These are phyloP conservation scores for Sphaerodactylus townsendi DNA, from an alignment of 2,113 vertebrate species.

Conservation along the genomic window DNA sequence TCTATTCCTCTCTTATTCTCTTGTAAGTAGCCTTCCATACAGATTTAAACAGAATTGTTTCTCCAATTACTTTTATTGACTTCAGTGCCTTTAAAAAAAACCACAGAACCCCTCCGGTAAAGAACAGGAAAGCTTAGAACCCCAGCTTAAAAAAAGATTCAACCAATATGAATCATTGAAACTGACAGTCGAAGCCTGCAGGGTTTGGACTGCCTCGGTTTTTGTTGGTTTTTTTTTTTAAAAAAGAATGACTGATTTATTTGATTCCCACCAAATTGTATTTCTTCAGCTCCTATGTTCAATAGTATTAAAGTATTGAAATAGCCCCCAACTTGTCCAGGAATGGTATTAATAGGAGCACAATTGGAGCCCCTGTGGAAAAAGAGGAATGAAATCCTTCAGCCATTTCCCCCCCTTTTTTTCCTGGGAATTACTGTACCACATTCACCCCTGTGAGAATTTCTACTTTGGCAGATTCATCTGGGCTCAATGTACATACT, in stretches of 20 bases:
- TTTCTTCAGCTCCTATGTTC: background rate
- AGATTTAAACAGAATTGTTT: background rate
- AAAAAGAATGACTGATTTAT: background rate
- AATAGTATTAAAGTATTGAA: constrained; percentile 6
- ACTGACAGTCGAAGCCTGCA: background rate
- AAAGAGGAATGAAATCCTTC: background rate
- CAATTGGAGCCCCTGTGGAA: background rate
- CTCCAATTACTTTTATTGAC: background rate
- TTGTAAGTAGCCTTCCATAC: background rate
- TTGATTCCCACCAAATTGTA: background rate
- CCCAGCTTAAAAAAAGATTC: background rate
- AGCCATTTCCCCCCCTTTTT: background rate
- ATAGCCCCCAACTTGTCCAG: background rate
- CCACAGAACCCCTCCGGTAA: background rate
- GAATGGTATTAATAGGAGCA: background rate
- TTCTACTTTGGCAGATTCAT: background rate
- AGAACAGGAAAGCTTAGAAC: background rate
- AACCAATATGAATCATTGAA: background rate
- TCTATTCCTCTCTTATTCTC: background rate
- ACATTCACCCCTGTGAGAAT: background rate
- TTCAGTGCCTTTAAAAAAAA: background rate
- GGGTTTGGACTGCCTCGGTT: background rate
- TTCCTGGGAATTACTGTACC: background rate
- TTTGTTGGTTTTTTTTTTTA: background rate
- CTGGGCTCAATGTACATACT: no score